Conservation (phyloP, 2,113 vertebrate genomes). For the Acinonyx jubatus region DNA sequence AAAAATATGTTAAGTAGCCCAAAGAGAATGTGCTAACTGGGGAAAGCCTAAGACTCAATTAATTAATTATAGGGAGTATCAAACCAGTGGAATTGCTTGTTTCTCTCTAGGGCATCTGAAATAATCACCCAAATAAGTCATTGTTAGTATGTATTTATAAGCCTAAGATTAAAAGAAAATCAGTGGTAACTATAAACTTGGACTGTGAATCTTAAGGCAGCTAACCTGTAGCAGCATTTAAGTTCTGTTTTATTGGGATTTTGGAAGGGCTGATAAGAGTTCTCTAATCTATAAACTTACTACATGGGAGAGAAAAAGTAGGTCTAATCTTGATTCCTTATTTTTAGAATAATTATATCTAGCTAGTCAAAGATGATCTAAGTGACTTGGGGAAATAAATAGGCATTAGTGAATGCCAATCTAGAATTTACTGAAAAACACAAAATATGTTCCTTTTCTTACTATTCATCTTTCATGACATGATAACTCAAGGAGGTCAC, state of each 20-base stretch:
- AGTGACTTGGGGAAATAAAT: neutral
- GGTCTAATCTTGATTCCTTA: neutral
- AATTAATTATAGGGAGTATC: neutral
- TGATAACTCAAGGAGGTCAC: neutral
- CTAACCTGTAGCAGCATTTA: neutral
- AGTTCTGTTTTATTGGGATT: conserved; percentile 13
- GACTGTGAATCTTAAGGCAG: conserved; percentile 30
- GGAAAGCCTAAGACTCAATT: conserved; percentile 16
- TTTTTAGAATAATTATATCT: conserved; percentile 43
- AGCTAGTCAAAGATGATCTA: neutral
- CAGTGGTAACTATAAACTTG: neutral
- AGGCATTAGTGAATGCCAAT: neutral
- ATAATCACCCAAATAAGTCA: neutral
- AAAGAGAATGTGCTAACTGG: neutral
- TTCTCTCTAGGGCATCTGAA: conserved; percentile 6
- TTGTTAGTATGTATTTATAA: neutral
- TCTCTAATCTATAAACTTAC: neutral
- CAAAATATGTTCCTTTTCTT: neutral
- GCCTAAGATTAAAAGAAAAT: neutral
- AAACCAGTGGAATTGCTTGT: neutral
- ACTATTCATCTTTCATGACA: neutral
- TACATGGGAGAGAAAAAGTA: neutral
- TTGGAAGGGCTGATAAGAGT: neutral
- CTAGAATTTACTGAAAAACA: neutral
- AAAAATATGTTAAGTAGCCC: neutral